Percentiles rank a stretch among this genome's conserved stretches.
Evolutionary conservation across 35 echinoderm and acorn worm genomes (phyloP).

Genomic region (Anneissia japonica): DNA sequence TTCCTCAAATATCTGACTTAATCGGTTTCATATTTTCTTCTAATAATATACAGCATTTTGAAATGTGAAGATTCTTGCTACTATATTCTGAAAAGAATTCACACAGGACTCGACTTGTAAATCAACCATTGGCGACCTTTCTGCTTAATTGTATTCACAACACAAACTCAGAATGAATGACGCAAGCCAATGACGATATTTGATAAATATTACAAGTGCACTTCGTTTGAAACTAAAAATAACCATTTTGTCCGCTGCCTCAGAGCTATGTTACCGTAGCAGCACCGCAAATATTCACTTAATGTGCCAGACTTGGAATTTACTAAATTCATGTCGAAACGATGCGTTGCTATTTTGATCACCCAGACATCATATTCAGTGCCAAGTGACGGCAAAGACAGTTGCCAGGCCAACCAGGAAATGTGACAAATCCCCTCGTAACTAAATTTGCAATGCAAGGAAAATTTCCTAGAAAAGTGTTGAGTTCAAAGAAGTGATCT

Average conservation of each 20-base stretch:
- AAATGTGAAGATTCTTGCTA: no score
- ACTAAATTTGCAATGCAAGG: neutral
- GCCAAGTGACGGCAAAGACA: neutral
- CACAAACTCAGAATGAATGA: neutral
- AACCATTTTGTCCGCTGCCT: neutral
- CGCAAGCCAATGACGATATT: neutral
- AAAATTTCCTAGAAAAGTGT: neutral
- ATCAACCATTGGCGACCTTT: neutral
- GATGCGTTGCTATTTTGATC: neutral
- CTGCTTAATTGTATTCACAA: neutral
- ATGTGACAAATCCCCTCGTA: neutral
- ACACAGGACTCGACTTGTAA: neutral
- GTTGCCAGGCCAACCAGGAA: neutral
- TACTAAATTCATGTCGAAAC: neutral
- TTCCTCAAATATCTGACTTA: no score
- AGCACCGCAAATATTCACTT: neutral
- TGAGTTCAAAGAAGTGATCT: neutral
- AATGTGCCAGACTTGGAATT: neutral
- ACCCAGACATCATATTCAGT: neutral
- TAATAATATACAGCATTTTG: no score
- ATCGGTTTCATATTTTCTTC: no score
- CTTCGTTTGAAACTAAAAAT: neutral
- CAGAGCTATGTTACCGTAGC: neutral
- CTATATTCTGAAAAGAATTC: neutral
- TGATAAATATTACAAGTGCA: neutral